phyloP scores from a whole-genome alignment of 2,888 invertebrate species.

The Andricus curvator region DNA sequence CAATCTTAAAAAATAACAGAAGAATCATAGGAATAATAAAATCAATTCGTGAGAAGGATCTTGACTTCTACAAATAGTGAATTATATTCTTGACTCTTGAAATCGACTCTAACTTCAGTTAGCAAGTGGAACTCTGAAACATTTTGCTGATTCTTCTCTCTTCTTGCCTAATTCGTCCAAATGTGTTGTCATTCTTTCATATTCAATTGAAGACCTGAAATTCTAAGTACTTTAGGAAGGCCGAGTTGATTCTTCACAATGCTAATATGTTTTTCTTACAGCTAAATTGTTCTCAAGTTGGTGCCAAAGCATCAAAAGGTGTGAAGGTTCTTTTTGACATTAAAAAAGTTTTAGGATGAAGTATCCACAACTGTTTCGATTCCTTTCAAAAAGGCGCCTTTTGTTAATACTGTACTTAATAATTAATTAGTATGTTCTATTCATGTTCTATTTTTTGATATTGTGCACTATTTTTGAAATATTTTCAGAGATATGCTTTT shows the following conservation, averaged over 20 bases:
- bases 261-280: not conserved
- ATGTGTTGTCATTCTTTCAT: not conserved
- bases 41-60: not conserved
- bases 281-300: not conserved
- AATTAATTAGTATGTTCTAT: no score
- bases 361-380: no score
- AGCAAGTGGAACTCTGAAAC: not conserved
- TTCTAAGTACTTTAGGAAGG: not conserved
- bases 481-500: no score
- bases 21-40: not conserved
- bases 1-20: not conserved
- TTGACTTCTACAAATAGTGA: not conserved
- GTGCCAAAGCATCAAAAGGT: no score
- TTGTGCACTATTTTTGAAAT: no score
- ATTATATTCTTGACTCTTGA: not conserved
- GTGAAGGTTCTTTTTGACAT: no score
- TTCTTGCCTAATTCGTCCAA: not conserved
- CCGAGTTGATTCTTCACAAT: not conserved
- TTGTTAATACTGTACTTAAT: no score
- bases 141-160: not conserved
- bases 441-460: no score
- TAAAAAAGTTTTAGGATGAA: no score
- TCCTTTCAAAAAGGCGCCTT: no score
- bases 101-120: not conserved
- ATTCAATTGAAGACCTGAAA: slow-evolving; percentile 2